Percentiles rank a stretch among this genome's conserved stretches.
Evolutionary conservation across 2,113 vertebrate species (phyloP).

Genomic region (Mustelus asterias): DNA sequence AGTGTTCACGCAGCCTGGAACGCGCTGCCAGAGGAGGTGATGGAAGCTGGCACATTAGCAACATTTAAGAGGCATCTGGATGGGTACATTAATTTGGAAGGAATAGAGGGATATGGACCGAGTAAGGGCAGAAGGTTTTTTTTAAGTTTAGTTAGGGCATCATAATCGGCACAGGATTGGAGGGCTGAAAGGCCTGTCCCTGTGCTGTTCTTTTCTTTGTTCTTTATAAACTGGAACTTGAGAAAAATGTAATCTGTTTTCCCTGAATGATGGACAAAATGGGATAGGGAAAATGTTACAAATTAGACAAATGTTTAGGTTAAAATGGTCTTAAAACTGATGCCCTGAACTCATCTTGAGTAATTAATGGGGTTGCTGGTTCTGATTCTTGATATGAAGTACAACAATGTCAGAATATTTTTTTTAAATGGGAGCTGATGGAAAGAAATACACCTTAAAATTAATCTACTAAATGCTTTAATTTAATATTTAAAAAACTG

Average conservation of each 20-base stretch:
- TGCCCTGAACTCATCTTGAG: not conserved
- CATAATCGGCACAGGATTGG: too few species aligned
- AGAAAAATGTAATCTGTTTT: not conserved
- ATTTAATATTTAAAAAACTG: conserved; percentile 7
- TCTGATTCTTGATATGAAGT: not conserved
- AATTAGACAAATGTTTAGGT: not conserved
- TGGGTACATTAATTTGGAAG: too few species aligned
- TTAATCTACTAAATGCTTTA: not conserved
- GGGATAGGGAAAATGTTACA: not conserved
- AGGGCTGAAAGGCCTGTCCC: too few species aligned
- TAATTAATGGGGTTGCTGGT: not conserved
- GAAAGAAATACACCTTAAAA: not conserved
- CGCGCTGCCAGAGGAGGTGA: too few species aligned
- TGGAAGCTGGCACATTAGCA: too few species aligned
- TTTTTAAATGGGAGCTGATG: not conserved
- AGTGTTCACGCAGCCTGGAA: too few species aligned
- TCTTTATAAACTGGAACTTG: not conserved
- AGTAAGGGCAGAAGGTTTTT: too few species aligned
- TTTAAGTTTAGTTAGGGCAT: too few species aligned
- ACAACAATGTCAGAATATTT: not conserved
- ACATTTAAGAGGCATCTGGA: too few species aligned
- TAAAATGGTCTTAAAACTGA: not conserved
- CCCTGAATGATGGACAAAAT: not conserved
- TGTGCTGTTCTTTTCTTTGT: too few species aligned
- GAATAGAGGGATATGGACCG: too few species aligned